Percentiles rank a stretch among this genome's conserved stretches.
phyloP scores from a whole-genome alignment of 2,797 vertebrate species.

The Triplophysa yarkandensis region DNA sequence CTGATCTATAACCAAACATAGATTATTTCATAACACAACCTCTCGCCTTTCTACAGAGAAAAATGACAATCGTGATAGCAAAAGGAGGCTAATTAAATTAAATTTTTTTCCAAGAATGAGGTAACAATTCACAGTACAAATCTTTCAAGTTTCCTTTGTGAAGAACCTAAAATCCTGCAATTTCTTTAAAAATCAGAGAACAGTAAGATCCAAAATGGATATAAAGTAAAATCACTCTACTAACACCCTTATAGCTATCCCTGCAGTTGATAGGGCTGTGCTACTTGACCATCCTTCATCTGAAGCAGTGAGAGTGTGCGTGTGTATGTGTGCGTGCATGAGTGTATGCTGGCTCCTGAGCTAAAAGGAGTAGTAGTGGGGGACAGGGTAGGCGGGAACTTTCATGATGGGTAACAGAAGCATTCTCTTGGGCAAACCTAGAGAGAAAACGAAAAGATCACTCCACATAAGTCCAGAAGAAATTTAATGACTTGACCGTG shows the following conservation, averaged over 20 bases:
- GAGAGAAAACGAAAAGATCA: constrained; percentile 90
- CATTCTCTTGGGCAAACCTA: constrained; percentile 99
- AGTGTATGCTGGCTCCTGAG: constrained; percentile 73
- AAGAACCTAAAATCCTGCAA: constrained; percentile 89
- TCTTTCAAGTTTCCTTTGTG: constrained; percentile 85
- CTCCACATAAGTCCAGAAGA: constrained; percentile 87
- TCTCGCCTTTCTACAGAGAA: constrained; percentile 78
- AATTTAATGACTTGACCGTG: constrained; percentile 60
- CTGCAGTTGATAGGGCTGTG: constrained; percentile 41
- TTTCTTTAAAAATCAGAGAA: constrained; percentile 81
- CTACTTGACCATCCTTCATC: constrained; percentile 48
- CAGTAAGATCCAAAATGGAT: constrained; percentile 73
- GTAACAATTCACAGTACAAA: constrained; percentile 99
- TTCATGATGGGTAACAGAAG: constrained; percentile 99
- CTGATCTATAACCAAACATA: constrained; percentile 83
- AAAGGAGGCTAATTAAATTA: constrained; percentile 86
- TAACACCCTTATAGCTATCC: constrained; percentile 79
- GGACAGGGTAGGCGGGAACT: constrained; percentile 96
- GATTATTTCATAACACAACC: constrained; percentile 75
- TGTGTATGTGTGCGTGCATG: constrained; percentile 26
- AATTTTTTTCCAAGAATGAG: constrained; percentile 91
- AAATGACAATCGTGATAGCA: constrained; percentile 63
- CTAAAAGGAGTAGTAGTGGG: constrained; percentile 99
- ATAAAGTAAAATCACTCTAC: constrained; percentile 80
- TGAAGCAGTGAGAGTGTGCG: constrained; percentile 25